These are phyloP conservation scores for Siniperca knerii DNA, from an alignment of 2,113 vertebrate species.

Conservation along the genomic window DNA sequence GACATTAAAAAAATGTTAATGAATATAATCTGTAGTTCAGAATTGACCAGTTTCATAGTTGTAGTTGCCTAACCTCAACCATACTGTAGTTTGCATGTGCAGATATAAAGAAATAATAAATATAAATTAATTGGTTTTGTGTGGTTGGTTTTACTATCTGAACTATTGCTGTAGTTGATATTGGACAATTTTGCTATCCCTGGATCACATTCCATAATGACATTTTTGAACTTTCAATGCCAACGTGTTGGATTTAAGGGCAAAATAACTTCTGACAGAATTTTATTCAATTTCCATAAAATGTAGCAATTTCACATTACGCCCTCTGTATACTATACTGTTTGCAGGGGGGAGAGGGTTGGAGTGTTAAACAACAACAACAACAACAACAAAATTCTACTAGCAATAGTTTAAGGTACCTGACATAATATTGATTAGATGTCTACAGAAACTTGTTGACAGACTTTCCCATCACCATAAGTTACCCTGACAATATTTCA, in stretches of 20 bases:
- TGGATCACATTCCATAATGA: background rate
- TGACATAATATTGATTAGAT: slow-evolving; percentile 3
- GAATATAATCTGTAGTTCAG: too few relatives aligned
- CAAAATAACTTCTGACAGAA: background rate
- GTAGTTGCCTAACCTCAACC: background rate
- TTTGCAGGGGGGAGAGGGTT: background rate
- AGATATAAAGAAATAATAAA: background rate
- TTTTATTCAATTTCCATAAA: background rate
- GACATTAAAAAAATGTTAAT: too few relatives aligned
- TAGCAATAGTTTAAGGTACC: background rate
- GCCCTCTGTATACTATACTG: background rate
- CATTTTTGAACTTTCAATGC: background rate
- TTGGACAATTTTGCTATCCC: background rate
- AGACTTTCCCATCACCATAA: background rate
- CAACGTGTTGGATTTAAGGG: background rate
- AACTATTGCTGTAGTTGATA: background rate
- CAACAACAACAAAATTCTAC: background rate
- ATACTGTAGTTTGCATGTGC: background rate
- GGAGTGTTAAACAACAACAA: background rate
- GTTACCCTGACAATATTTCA: slow-evolving; percentile 12
- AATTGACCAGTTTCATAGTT: background rate
- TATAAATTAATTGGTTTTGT: background rate
- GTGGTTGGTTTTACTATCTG: background rate
- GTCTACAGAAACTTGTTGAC: background rate
- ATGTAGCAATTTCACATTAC: background rate